Base-by-base conservation (phyloP, 2,113 vertebrate genomes). In the Heptranchias perlo region DNA sequence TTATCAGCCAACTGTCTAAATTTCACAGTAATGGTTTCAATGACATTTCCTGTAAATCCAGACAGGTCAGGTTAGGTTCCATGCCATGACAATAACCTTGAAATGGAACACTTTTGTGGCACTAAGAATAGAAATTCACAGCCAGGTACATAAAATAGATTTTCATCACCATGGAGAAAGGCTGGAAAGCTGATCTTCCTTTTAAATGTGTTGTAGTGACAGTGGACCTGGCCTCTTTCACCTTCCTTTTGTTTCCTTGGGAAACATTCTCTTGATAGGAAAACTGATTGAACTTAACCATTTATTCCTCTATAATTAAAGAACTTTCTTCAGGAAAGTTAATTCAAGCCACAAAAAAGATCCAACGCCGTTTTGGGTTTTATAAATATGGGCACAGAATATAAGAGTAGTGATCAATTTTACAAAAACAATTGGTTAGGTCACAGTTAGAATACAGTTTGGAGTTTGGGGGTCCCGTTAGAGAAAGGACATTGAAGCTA, bases 161-260 rank as follows among this genome's bases (percentile, higher is more conserved):
- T 93, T 93, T 93, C 89, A 93, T 39, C 89, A n/a, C 58, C 58
- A 62, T 93, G 58, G 35, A 62, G 62, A 93, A 64, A 93, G 89
- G 58, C 58, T 62, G 35, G 89, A n/a, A 93, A 93, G 21, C 16
- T 93, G 89, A 93, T 93, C 89, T 93, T n/a, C 35, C 58, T 93
- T 62, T 93, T 93, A 62, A 62, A 93, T 62, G 89, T 93, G 89
- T 93, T 93, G 58, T 25, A 39, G 58, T 62, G 89, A 93, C 58
- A 64, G 58, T 93, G 61, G 64, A 93, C 58, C 58, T 93, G 35
- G n/a, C n/a, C n/a, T 92, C n/a, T 62, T 93, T 93, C 89, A 64
- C 89, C n/a, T 93, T 61, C 14, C n/a, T 39, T 62, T 93, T 93
- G 89, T 93, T n/a, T 62, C 52, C 13, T 58, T 91, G 87, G 2